Conservation (phyloP, 2,888 invertebrate species). For the Lepas anatifera region DNA sequence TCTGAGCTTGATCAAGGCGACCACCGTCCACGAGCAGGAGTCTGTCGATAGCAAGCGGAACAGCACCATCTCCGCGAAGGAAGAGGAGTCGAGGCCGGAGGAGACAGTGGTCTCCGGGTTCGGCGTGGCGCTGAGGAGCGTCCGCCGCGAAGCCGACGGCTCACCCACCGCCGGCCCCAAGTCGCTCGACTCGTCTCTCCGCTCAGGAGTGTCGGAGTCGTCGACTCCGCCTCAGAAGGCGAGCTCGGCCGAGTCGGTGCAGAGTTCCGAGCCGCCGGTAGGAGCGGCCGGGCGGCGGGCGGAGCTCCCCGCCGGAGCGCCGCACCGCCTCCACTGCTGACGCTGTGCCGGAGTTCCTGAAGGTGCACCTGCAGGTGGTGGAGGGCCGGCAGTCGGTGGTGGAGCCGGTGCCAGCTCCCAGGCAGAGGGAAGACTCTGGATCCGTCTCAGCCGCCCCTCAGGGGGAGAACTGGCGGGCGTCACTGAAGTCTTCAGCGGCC, state of each 20-base stretch:
- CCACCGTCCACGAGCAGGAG: background rate
- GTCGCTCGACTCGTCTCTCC: constrained; percentile 1
- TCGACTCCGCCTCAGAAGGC: background rate
- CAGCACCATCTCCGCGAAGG: background rate
- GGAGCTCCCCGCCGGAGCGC: background rate
- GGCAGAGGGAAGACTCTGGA: background rate
- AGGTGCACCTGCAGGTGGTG: background rate
- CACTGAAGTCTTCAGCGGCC: too few relatives aligned
- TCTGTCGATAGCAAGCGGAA: background rate
- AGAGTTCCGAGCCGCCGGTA: background rate
- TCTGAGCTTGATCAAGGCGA: background rate
- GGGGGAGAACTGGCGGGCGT: too few relatives aligned
- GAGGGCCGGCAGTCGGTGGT: background rate
- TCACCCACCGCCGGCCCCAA: background rate
- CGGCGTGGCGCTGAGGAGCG: background rate
- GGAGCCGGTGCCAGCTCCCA: background rate
- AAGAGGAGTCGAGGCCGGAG: background rate
- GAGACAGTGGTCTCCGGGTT: too few relatives aligned
- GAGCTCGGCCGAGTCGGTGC: background rate
- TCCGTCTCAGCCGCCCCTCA: background rate
- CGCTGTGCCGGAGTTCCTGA: background rate
- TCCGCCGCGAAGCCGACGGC: background rate
- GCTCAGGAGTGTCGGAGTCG: background rate
- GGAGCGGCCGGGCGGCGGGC: background rate
- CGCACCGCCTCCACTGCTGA: background rate